Conservation (phyloP, 1,140 invertebrate species). For the Drosophila serrata region DNA sequence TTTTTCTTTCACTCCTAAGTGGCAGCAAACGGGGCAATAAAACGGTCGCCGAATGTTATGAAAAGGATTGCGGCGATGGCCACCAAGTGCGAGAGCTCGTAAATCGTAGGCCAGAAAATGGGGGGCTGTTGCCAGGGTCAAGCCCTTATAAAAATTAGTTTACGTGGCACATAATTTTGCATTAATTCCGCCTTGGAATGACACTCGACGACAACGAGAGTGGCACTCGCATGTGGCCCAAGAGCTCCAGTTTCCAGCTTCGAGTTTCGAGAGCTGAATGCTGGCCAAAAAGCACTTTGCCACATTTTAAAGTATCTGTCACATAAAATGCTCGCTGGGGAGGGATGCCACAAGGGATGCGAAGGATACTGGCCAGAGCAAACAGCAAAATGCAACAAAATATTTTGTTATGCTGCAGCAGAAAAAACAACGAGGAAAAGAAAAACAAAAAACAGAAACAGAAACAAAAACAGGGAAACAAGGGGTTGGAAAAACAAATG, state of each 20-base stretch:
- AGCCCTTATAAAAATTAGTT: slow-evolving; percentile 71
- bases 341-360: background rate
- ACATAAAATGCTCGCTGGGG: slow-evolving; percentile 63
- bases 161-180: slow-evolving; percentile 79
- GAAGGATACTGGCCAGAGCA: slow-evolving; percentile 9
- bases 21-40: slow-evolving; percentile 72
- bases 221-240: slow-evolving; percentile 12
- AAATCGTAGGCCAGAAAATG: slow-evolving; percentile 65
- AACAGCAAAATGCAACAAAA: slow-evolving; percentile 75
- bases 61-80: slow-evolving; percentile 66
- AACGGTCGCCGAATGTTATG: slow-evolving; percentile 75
- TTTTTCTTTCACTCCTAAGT: slow-evolving; percentile 45
- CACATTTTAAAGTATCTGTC: slow-evolving; percentile 81
- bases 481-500: slow-evolving; percentile 62
- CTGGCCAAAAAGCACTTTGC: slow-evolving; percentile 69
- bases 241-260: slow-evolving; percentile 8
- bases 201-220: slow-evolving; percentile 17
- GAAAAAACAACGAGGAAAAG: slow-evolving; percentile 46
- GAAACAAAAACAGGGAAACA: slow-evolving; percentile 20
- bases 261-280: slow-evolving; percentile 14
- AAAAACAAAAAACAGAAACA: slow-evolving; percentile 1
- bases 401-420: slow-evolving; percentile 72
- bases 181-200: slow-evolving; percentile 74
- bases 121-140: background rate
- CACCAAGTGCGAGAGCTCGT: slow-evolving; percentile 59